Conservation (phyloP, 2,797 vertebrate species). For the Pipistrellus pygmaeus region DNA sequence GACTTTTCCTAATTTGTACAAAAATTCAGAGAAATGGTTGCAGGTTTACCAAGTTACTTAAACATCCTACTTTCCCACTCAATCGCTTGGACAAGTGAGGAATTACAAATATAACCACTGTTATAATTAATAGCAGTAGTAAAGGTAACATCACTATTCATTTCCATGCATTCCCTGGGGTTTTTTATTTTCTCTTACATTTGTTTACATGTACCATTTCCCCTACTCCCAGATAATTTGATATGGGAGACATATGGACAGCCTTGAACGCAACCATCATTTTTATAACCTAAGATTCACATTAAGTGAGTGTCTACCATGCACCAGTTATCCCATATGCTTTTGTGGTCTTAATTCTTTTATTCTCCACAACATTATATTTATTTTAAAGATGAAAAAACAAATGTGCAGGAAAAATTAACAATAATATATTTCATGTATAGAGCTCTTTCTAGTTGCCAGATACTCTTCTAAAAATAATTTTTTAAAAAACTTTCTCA, state of each 20-base stretch:
- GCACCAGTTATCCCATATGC: background rate
- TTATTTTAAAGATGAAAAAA: background rate
- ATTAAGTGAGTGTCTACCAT: background rate
- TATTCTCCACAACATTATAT: background rate
- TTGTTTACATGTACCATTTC: background rate
- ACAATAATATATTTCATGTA: background rate
- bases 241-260: background rate
- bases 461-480: background rate
- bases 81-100: background rate
- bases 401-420: background rate
- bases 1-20: slow-evolving; percentile 27
- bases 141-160: background rate
- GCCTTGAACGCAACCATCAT: background rate
- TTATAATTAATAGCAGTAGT: background rate
- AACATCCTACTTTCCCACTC: background rate
- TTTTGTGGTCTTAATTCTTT: background rate
- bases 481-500: background rate
- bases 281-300: background rate
- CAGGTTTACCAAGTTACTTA: background rate
- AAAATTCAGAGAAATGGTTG: background rate
- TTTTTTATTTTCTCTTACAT: background rate
- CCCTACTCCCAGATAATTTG: background rate
- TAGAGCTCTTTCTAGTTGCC: background rate
- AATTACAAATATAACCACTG: background rate
- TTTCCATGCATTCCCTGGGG: background rate